Conservation (phyloP, 2,113 vertebrate species). For the Synodontis membranacea region DNA sequence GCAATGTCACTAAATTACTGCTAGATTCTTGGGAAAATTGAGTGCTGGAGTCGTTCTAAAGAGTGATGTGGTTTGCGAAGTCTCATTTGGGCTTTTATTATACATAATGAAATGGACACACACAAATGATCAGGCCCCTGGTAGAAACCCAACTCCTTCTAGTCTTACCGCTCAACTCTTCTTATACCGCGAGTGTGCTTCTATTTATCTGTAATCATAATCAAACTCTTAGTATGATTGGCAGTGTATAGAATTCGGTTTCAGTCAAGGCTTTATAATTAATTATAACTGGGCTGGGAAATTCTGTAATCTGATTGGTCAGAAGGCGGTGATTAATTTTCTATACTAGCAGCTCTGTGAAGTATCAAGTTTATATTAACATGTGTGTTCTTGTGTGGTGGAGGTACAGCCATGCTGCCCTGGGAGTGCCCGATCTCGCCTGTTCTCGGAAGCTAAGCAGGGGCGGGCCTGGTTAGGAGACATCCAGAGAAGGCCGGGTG, state of each 20-base stretch:
- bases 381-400: not conserved
- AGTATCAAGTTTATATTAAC: not conserved
- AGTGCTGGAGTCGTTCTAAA: not conserved
- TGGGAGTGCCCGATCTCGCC: too few relatives aligned
- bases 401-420: too few relatives aligned
- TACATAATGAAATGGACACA: not conserved
- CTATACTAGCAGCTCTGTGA: too few relatives aligned
- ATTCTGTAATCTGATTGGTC: not conserved
- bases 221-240: not conserved
- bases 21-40: constrained; percentile 3
- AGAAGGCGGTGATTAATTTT: not conserved
- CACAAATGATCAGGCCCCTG: not conserved
- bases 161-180: not conserved
- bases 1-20: not conserved
- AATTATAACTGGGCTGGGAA: not conserved
- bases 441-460: too few relatives aligned
- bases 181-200: not conserved
- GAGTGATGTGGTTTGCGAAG: not conserved
- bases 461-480: too few relatives aligned
- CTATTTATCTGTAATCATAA: not conserved
- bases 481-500: too few relatives aligned
- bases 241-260: not conserved
- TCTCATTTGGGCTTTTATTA: not conserved
- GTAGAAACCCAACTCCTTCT: not conserved
- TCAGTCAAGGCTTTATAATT: not conserved